These are phyloP conservation scores for Parauchenoglanis punctatus DNA, from an alignment of 2,797 vertebrate genomes.

Conservation along the genomic window DNA sequence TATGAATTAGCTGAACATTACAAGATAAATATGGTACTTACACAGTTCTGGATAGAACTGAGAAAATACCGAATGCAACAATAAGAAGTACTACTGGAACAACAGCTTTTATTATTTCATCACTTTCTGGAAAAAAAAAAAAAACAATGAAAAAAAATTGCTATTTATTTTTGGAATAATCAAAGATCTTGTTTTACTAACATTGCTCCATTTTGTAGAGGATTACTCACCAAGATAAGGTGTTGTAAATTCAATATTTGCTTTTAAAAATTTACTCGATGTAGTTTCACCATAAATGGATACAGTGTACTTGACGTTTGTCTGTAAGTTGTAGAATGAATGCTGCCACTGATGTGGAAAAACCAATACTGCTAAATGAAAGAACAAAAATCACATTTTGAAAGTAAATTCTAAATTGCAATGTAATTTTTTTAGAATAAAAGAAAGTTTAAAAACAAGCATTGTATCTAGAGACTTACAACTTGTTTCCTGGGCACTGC, in stretches of 20 bases:
- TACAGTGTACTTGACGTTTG: constrained; percentile 62
- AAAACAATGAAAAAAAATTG: neutral
- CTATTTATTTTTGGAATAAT: neutral
- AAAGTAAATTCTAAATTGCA: neutral
- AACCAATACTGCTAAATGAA: constrained; percentile 54
- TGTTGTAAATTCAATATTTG: constrained; percentile 48
- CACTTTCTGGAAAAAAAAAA: constrained; percentile 56
- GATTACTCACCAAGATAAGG: constrained; percentile 57
- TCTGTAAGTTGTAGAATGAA: constrained; percentile 59
- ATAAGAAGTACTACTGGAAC: constrained; percentile 58
- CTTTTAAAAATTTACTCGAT: constrained; percentile 20
- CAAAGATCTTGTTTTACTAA: neutral
- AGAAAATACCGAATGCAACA: constrained; percentile 45
- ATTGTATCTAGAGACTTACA: constrained; percentile 52
- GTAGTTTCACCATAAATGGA: constrained; percentile 57
- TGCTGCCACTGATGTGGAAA: constrained; percentile 60
- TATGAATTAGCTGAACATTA: neutral
- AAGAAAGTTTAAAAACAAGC: neutral
- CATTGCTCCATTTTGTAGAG: neutral
- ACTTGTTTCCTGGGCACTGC: neutral
- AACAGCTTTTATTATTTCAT: constrained; percentile 38
- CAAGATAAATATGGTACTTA: constrained; percentile 53
- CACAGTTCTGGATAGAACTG: constrained; percentile 62
- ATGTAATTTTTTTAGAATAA: neutral
- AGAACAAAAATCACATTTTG: neutral